These are phyloP conservation scores for Takifugu bimaculatus DNA, from an alignment of 2,113 vertebrate genomes.

Conservation along the genomic window DNA sequence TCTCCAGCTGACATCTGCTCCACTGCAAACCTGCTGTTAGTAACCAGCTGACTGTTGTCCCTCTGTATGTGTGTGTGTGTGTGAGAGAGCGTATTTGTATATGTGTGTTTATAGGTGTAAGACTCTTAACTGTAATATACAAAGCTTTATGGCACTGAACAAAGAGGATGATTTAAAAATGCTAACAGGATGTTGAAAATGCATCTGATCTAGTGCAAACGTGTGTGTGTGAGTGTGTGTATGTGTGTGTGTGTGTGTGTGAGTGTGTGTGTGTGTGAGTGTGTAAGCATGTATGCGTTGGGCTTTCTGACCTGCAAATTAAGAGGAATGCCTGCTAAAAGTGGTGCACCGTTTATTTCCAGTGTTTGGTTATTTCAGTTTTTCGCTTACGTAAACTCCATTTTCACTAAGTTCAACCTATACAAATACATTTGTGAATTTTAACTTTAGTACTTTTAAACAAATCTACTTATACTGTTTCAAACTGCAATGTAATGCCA, in stretches of 20 bases:
- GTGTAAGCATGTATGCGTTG: no score
- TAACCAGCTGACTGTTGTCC: slow-evolving; percentile 2
- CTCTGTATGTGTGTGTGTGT: background rate
- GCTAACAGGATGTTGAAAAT: no score
- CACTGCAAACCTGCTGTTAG: slow-evolving; percentile 33
- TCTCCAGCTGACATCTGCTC: slow-evolving; percentile 43
- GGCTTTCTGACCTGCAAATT: slow-evolving; percentile 1
- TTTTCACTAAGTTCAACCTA: background rate
- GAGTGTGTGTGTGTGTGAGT: slow-evolving; percentile 6
- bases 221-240: slow-evolving; percentile 1
- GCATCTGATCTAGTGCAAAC: no score
- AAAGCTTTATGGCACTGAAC: no score
- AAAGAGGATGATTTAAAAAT: no score
- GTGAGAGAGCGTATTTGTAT: background rate
- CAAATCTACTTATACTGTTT: no score
- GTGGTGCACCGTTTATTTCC: no score
- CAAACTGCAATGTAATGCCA: no score
- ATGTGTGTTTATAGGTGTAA: background rate
- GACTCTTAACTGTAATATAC: no score
- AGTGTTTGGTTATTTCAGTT: no score
- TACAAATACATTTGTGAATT: background rate
- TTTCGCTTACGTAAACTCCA: no score
- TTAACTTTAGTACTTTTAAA: background rate
- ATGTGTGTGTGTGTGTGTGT: slow-evolving; percentile 7
- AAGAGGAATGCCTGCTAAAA: slow-evolving; percentile 23